Base-by-base conservation (phyloP, 2,797 vertebrate genomes). In the Pogoniulus pusillus region DNA sequence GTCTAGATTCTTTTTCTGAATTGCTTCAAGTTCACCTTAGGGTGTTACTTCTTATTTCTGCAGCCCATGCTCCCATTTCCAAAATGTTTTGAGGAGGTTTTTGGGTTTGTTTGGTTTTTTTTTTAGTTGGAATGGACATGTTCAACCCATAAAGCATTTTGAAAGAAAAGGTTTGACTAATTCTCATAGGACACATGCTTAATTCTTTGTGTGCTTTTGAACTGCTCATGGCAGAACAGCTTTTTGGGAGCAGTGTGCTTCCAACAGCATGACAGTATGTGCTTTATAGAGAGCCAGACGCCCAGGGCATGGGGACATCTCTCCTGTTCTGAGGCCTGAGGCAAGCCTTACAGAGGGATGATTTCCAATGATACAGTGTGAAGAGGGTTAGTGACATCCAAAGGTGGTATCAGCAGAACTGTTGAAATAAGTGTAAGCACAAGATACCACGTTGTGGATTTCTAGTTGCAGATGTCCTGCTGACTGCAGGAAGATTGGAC, bases 311-410 rank as follows among this genome's bases (percentile, higher is more conserved):
- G 34, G 24, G 72, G 34, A 54, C 37, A 15, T 35, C 27, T 12
- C 10, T n/a, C 41, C 7, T 3, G 23, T 10, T 23, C 32, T 20
- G 72, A 37, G 22, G 11, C 39, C 12, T n/a, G 57, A 57, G 55
- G 49, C 26, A 82, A 83, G 23, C 30, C 49, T 35, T 13, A 29
- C 22, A 8, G 13, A 55, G 49, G 58, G 45, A 23, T 12, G 23
- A 37, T 24, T 60, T 63, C 39, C 57, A 70, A 63, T 0, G 0
- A 29, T 1, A 22, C 22, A 18, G 30, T 27, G 32, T 10, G 18
- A 63, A 15, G 41, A 47, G 32, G 22, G 37, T 41, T 59, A 19
- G 26, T 24, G 55, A 10, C 22, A 4, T 27, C 35, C 62, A 47
- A 30, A 73, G 68, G 34, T 45, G 72, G 2, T 9, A 34, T 26